Evolutionary conservation across 2,113 vertebrate species (phyloP), one percentile per base, ranked within the genome.

Genomic region (Vimba vimba): DNA sequence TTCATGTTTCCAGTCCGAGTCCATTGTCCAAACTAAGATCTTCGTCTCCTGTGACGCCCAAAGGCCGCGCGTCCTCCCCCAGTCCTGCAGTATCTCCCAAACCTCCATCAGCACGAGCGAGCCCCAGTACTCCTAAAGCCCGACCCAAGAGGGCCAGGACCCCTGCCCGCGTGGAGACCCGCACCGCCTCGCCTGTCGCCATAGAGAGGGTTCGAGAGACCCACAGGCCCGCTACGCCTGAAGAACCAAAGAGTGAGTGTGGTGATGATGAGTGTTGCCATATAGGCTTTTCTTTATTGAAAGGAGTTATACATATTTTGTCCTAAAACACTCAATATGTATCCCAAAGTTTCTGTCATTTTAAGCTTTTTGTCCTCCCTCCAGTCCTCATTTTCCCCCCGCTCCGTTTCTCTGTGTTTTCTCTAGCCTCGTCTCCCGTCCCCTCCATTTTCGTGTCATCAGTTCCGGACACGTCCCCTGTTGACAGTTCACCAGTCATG

Each of bases 11-110:
- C 75, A 94, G 93, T 87, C 92, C 93, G 69, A 97, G 96, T 93
- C 95, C 96, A 0, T 91, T 96, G 71, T 94, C 94, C 21, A 97
- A 96, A 93, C 95, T 94, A 74, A 94, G 95, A 71, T 94, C 96
- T 0, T 93, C 94, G 0, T 98, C 97, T 25, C 96, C 97, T 1
- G 94, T 95, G 64, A 91, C 93, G 1, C 92, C 94, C 15, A 97
- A 94, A 76, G 95, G 92, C 33, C 94, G 96, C 79, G 93, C 95
- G 0, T 92, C 96, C 0, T 97, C 96, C 6, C 96, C 96, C 17
- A 96, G 95, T 88, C 95, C 92, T 7, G 95, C 91, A 9, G 87
- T 86, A 6, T 94, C 97, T 21, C 96, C 97, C 66, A 95, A 95
- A 84, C 95, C 95, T 0, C 92, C 94, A 4, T 92, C 96, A 36